Evolutionary conservation across 2,888 invertebrate genomes (phyloP).

Genomic region (Erebia palarica): DNA sequence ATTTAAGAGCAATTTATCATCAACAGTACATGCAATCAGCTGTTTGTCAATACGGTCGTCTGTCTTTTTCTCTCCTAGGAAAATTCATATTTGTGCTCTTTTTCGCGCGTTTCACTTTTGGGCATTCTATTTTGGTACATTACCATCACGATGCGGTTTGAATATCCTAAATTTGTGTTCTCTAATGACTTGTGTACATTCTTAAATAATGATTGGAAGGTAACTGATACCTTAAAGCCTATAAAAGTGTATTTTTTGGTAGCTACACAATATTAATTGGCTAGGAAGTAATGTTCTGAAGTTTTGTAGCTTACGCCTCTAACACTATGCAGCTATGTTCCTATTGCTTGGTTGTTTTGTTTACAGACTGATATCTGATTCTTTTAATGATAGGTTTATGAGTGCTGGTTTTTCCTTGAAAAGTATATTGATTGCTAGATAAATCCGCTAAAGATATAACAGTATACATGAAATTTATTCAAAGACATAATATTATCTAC

Average conservation of each 20-base stretch:
- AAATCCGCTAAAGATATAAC: too few relatives aligned
- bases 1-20: slow-evolving; percentile 35
- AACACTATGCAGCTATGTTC: neutral
- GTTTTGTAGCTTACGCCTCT: slow-evolving; percentile 10
- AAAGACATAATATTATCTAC: too few relatives aligned
- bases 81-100: slow-evolving; percentile 60
- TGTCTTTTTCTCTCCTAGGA: slow-evolving; percentile 62
- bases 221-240: slow-evolving; percentile 45
- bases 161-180: slow-evolving; percentile 72
- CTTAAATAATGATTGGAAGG: slow-evolving; percentile 60
- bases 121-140: slow-evolving; percentile 81
- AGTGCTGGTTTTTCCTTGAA: neutral
- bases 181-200: slow-evolving; percentile 58
- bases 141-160: slow-evolving; percentile 78
- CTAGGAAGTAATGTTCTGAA: slow-evolving; percentile 2
- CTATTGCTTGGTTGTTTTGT: slow-evolving; percentile 18
- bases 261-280: slow-evolving; percentile 15
- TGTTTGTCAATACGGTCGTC: slow-evolving; percentile 73
- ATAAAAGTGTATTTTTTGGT: neutral
- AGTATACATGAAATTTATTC: too few relatives aligned
- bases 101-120: slow-evolving; percentile 74
- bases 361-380: slow-evolving; percentile 6
- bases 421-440: neutral
- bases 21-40: slow-evolving; percentile 66
- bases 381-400: neutral